Conservation (phyloP, 2,888 invertebrate species). For the Meiosimyza platycephala region DNA sequence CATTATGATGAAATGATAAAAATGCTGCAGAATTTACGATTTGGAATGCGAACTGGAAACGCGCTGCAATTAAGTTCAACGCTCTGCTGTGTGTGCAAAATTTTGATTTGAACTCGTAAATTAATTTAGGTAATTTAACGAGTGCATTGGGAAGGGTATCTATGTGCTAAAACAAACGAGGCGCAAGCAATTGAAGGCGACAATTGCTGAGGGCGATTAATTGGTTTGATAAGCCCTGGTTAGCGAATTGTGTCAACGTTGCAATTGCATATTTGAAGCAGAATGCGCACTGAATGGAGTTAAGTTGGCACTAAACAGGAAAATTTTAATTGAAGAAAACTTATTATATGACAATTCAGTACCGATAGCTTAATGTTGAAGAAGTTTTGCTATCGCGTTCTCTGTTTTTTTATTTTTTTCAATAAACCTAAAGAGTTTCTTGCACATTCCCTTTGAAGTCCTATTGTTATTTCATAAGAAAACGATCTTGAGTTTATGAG, state of each 20-base stretch:
- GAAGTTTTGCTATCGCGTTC: too few relatives aligned
- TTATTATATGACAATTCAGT: too few relatives aligned
- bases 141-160: neutral
- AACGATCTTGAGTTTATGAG: too few relatives aligned
- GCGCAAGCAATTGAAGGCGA: neutral
- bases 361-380: too few relatives aligned
- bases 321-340: too few relatives aligned
- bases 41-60: slow-evolving; percentile 7
- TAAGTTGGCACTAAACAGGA: too few relatives aligned
- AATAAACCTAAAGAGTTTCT: too few relatives aligned
- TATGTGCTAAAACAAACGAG: neutral
- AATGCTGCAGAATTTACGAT: slow-evolving; percentile 1
- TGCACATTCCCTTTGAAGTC: too few relatives aligned
- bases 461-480: too few relatives aligned
- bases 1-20: slow-evolving; percentile 1
- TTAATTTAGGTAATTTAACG: slow-evolving; percentile 27
- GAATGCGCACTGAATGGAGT: too few relatives aligned
- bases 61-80: slow-evolving; percentile 19
- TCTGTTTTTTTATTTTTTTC: too few relatives aligned
- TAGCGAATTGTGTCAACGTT: neutral
- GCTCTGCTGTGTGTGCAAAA: slow-evolving; percentile 24
- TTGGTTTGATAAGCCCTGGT: slow-evolving; percentile 5
- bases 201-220: slow-evolving; percentile 10
- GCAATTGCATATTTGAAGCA: too few relatives aligned
- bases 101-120: slow-evolving; percentile 36